Evolutionary conservation across 2,888 invertebrate species (phyloP).

Genomic region (Lumbricus terrestris): DNA sequence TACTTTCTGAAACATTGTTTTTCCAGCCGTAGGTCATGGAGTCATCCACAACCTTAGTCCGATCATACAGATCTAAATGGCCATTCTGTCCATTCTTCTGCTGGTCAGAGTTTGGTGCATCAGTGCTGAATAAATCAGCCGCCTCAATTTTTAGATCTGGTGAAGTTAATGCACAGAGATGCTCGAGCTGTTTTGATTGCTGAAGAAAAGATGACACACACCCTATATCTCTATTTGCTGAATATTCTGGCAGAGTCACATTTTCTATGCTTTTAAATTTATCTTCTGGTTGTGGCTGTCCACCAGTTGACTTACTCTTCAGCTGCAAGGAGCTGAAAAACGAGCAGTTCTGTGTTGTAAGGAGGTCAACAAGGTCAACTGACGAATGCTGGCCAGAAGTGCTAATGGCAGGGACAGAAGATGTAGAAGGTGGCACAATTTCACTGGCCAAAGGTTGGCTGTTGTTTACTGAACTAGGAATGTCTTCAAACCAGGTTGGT

Average conservation of each 20-base stretch:
- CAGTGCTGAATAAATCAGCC: neutral
- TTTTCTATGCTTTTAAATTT: slow-evolving; percentile 7
- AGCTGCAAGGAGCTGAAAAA: slow-evolving; percentile 7
- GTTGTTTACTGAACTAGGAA: neutral
- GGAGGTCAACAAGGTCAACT: slow-evolving; percentile 8
- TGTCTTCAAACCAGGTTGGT: neutral
- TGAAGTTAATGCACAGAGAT: slow-evolving; percentile 7
- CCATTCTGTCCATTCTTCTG: neutral
- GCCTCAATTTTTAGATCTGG: neutral
- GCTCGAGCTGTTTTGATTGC: slow-evolving; percentile 13
- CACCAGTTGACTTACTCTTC: neutral
- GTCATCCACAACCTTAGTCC: neutral
- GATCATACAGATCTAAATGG: neutral
- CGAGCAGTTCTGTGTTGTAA: neutral
- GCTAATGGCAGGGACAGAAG: neutral
- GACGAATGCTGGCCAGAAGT: slow-evolving; percentile 9
- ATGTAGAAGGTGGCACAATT: neutral
- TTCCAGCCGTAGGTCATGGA: slow-evolving; percentile 7
- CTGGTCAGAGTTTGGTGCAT: neutral
- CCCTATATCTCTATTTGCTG: neutral
- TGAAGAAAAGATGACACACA: neutral
- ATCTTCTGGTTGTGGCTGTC: neutral
- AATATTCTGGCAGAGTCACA: neutral
- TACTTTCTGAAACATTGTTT: neutral
- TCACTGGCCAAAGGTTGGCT: neutral